A percentile compares a stretch with the other conserved stretches of the same genome.
These are phyloP conservation scores for Argyrosomus japonicus DNA, from an alignment of 2,113 vertebrate genomes.

Conservation along the genomic window DNA sequence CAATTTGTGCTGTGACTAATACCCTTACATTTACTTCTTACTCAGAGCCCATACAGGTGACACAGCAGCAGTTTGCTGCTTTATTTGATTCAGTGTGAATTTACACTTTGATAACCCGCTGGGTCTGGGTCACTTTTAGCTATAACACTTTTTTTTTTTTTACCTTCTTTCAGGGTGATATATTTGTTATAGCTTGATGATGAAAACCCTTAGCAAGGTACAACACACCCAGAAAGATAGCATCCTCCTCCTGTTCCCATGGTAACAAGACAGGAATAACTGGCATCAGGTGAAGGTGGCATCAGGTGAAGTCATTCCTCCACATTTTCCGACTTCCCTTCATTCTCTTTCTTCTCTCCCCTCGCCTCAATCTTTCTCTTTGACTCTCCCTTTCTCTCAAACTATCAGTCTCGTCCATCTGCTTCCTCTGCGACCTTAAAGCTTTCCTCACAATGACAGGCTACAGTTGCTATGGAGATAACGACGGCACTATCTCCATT, in stretches of 20 bases:
- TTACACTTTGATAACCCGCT: background rate
- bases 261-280: slow-evolving; percentile 65
- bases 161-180: background rate
- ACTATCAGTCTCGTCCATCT: slow-evolving; percentile 60
- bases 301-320: slow-evolving; percentile 42
- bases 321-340: background rate
- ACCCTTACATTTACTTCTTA: background rate
- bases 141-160: background rate
- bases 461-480: slow-evolving; percentile 76
- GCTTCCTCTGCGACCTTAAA: slow-evolving; percentile 42
- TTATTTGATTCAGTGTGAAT: slow-evolving; percentile 4
- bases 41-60: background rate
- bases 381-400: background rate
- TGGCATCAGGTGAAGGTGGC: slow-evolving; percentile 46
- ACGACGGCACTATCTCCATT: slow-evolving; percentile 46
- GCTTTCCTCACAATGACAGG: slow-evolving; percentile 44
- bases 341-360: background rate
- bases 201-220: slow-evolving; percentile 22
- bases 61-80: background rate
- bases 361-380: background rate
- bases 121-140: slow-evolving; percentile 10
- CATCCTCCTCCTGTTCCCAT: slow-evolving; percentile 60
- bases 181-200: slow-evolving; percentile 9
- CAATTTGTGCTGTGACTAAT: slow-evolving; percentile 19
- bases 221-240: slow-evolving; percentile 10